Conservation (phyloP, 92 coral and sea anemone species). For the Zoanthus sansibaricus region DNA sequence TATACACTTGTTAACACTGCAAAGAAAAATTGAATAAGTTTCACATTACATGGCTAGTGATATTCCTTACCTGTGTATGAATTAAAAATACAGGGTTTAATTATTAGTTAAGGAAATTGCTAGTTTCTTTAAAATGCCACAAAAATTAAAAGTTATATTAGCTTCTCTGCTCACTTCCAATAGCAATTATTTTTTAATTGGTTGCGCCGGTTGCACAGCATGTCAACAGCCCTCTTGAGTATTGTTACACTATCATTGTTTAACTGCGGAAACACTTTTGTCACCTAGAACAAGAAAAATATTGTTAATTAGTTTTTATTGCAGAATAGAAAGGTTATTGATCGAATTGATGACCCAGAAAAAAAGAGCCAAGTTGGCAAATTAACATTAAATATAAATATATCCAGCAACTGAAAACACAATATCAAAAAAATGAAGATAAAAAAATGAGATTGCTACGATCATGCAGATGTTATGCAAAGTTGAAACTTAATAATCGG, state of each 20-base stretch:
- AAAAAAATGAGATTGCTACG: background rate
- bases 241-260: background rate
- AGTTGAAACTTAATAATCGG: background rate
- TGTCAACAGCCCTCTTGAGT: background rate
- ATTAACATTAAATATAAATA: background rate
- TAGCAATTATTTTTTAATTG: background rate
- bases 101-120: background rate
- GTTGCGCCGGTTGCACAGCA: constrained; percentile 15
- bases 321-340: background rate
- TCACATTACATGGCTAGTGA: too few relatives aligned
- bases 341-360: background rate
- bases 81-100: too few relatives aligned
- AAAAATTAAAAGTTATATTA: background rate
- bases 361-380: background rate
- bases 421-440: background rate
- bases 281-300: background rate
- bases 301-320: background rate
- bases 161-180: constrained; percentile 6
- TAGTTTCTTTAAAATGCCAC: background rate
- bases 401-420: background rate
- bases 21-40: too few relatives aligned
- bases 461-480: background rate
- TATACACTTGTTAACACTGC: background rate
- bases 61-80: too few relatives aligned
- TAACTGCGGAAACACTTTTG: constrained; percentile 13